phyloP scores from a whole-genome alignment of 2,797 vertebrate species.

The Dallia pectoralis region DNA sequence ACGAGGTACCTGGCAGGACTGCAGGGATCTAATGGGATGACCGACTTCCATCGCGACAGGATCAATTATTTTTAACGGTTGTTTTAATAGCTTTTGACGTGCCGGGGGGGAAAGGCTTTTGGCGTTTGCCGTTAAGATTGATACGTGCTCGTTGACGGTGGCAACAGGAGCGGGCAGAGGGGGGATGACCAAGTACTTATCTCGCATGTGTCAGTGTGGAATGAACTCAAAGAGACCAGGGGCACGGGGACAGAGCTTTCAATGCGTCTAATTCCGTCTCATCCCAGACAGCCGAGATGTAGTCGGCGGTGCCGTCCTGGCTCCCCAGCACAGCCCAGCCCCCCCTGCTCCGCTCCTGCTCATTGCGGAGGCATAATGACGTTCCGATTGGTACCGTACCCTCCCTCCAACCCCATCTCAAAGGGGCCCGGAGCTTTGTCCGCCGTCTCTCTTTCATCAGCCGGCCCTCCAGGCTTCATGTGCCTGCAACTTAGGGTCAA shows the following conservation, averaged over 20 bases:
- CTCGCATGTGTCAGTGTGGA: constrained; percentile 32
- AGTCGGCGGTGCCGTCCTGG: constrained; percentile 5
- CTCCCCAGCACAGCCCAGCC: too few species aligned
- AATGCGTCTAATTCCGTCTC: constrained; percentile 32
- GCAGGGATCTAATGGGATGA: constrained; percentile 29
- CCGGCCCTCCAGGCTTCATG: background rate
- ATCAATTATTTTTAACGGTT: constrained; percentile 41
- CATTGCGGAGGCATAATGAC: background rate
- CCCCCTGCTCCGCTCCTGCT: constrained; percentile 13
- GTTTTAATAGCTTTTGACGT: constrained; percentile 36
- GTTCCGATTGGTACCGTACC: background rate
- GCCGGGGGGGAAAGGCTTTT: background rate
- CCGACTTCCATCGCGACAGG: constrained; percentile 27
- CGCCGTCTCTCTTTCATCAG: background rate
- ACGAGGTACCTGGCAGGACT: constrained; percentile 18
- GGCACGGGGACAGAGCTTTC: constrained; percentile 26
- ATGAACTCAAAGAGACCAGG: constrained; percentile 5
- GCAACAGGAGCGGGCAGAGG: constrained; percentile 13
- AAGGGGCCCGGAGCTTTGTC: background rate
- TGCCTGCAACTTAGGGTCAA: constrained; percentile 4
- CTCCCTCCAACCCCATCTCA: background rate
- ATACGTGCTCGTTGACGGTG: constrained; percentile 11
- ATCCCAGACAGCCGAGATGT: constrained; percentile 25
- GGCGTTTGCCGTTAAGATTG: background rate
- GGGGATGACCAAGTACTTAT: constrained; percentile 19